Base-by-base conservation (phyloP, 2,888 invertebrate genomes). In the Trissolcus japonicus region DNA sequence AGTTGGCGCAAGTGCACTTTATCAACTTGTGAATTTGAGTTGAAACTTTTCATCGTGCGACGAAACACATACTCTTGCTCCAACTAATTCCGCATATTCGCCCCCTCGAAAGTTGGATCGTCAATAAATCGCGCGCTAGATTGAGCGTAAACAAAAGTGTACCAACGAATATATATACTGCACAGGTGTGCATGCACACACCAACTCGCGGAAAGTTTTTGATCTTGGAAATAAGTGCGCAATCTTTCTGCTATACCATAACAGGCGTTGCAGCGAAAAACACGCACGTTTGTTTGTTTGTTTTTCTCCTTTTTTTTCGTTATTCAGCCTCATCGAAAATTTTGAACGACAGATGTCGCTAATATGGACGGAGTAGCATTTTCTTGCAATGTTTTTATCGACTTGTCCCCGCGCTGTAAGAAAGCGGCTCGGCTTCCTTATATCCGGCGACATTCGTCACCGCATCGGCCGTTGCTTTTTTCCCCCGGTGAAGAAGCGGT, bases 261-360 rank as follows among this genome's bases (percentile, higher is more conserved):
- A 57, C 55, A 14, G 46, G 46, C 46, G 46, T 19, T 51, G 51
- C 51, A 7, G 46, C 51, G 51, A 51, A 16, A 16, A 55, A 40
- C 17, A 40, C 40, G 17, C 11, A 9, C 35, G 35, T 7, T 25
- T 43, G 13, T 43, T 43, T 43, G 4, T 43, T 43, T 43, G 3
- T 41, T 4, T n/a, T n/a, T 46, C 9, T 6, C 46, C 7, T 46
- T 46, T 46, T 46, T 46, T 46, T 46, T 14, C 46, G 6, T 14
- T 46, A 16, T 46, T 46, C 53, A 4, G 13, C 13, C 16, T 16
- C 46, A 21, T 57, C 74, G 54, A 61, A 55, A 68, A 59, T 68
- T 68, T 68, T 21, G 48, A 63, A 63, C 75, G 63, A 75, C 75
- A 75, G 75, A 75, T 75, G 75, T 75, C 75, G 68, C 75, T 75